A percentile compares a stretch with the other conserved stretches of the same genome.
Conservation (phyloP, 2,113 vertebrate species). For the Callopanchax toddi region DNA sequence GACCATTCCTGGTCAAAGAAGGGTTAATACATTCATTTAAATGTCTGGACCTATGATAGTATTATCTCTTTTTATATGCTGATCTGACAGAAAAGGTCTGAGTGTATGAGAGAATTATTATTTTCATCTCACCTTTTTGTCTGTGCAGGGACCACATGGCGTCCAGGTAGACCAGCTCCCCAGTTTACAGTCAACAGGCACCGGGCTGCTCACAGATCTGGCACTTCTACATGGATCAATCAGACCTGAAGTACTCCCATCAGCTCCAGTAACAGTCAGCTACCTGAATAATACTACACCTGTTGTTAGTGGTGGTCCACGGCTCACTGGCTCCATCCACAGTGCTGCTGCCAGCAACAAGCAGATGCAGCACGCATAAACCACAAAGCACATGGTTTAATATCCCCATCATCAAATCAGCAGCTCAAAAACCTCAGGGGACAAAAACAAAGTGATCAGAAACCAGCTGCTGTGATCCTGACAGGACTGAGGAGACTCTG, state of each 20-base stretch:
- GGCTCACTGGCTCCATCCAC: constrained; percentile 23
- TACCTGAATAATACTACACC: constrained; percentile 50
- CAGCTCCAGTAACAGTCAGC: no score
- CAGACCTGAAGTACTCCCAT: neutral
- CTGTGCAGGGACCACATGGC: constrained; percentile 86
- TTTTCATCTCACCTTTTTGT: constrained; percentile 77
- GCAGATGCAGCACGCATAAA: constrained; percentile 41
- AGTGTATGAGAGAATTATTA: neutral
- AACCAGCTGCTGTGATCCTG: constrained; percentile 21
- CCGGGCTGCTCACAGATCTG: constrained; percentile 51
- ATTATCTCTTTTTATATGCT: neutral
- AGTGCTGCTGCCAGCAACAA: neutral
- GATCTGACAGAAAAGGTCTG: no score
- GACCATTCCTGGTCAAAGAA: no score
- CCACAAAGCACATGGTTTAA: constrained; percentile 32
- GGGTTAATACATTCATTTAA: no score
- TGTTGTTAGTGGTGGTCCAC: constrained; percentile 38
- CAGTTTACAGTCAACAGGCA: constrained; percentile 82
- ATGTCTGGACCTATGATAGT: neutral
- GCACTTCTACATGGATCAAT: constrained; percentile 34
- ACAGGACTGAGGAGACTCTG: constrained; percentile 1
- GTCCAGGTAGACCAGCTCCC: constrained; percentile 89
- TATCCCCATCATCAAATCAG: constrained; percentile 40
- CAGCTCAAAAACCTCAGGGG: constrained; percentile 9
- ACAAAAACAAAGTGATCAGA: neutral